A percentile compares a stretch with the other conserved stretches of the same genome.
phyloP scores from a whole-genome alignment of 2,888 invertebrate species.

The Graphium colonna region DNA sequence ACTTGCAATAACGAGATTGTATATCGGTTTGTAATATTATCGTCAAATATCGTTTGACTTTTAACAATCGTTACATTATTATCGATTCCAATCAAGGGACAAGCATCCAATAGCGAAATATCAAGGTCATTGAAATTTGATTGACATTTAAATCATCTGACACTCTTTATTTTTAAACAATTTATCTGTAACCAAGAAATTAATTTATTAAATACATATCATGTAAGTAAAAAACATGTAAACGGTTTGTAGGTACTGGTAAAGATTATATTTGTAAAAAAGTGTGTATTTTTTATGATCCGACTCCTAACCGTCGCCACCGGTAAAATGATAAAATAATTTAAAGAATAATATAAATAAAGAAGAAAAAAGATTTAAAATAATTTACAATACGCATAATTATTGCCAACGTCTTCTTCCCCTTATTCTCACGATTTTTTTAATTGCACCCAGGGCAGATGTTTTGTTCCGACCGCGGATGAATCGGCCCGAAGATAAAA shows the following conservation, averaged over 20 bases:
- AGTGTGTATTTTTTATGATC: too few species aligned
- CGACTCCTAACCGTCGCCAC: neutral
- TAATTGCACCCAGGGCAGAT: constrained; percentile 71
- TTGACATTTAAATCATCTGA: too few species aligned
- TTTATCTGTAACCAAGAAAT: too few species aligned
- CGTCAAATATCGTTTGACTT: neutral
- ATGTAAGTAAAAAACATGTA: too few species aligned
- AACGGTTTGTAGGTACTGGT: too few species aligned
- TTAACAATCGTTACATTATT: neutral
- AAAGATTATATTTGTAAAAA: too few species aligned
- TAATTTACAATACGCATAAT: constrained; percentile 47
- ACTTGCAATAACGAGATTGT: constrained; percentile 32
- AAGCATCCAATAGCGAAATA: too few species aligned
- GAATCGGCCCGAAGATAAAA: constrained; percentile 55
- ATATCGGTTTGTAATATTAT: constrained; percentile 25
- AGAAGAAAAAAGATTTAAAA: too few species aligned
- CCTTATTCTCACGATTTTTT: constrained; percentile 74
- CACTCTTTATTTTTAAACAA: too few species aligned
- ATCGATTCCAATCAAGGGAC: too few species aligned
- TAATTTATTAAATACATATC: too few species aligned
- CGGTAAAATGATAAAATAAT: constrained; percentile 32
- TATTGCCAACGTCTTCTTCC: constrained; percentile 52
- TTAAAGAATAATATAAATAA: constrained; percentile 41
- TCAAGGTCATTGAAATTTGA: too few species aligned
- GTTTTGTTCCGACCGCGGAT: constrained; percentile 58